Evolutionary conservation across 2,113 vertebrate species (phyloP).

Genomic region (Oncorhynchus masou): DNA sequence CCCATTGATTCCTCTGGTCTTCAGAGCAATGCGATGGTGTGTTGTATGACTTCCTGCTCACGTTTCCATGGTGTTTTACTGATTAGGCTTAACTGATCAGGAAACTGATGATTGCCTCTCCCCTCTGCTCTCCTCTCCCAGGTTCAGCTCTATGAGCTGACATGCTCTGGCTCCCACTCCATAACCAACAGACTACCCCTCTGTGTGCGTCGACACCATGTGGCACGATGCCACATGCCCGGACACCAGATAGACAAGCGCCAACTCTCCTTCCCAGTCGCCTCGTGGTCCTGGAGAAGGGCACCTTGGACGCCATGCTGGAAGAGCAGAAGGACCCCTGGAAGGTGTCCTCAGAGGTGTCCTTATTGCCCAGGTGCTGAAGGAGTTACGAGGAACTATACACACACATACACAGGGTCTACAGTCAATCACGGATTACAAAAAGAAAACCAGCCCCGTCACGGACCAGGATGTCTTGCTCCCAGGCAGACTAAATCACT

Average conservation of each 20-base stretch:
- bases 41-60: neutral
- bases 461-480: too few species aligned
- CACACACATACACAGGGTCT: too few species aligned
- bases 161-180: conserved; percentile 78
- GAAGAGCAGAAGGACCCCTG: conserved; percentile 86
- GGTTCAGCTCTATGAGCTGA: conserved; percentile 90
- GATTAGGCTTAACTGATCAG: neutral
- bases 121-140: conserved; percentile 39
- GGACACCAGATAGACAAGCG: conserved; percentile 84
- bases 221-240: conserved; percentile 66
- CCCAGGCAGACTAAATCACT: too few species aligned
- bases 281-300: conserved; percentile 85
- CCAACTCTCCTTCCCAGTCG: conserved; percentile 73
- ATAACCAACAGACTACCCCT: conserved; percentile 90
- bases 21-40: too few species aligned
- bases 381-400: conserved; percentile 72
- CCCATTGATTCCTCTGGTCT: too few species aligned
- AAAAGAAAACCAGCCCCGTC: too few species aligned
- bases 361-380: conserved; percentile 77
- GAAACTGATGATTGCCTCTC: neutral
- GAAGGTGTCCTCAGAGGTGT: conserved; percentile 70
- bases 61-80: neutral
- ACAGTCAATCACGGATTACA: too few species aligned
- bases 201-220: conserved; percentile 84
- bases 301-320: conserved; percentile 86